Conservation (phyloP, 2,113 vertebrate species). For the Rhinoptilus africanus region DNA sequence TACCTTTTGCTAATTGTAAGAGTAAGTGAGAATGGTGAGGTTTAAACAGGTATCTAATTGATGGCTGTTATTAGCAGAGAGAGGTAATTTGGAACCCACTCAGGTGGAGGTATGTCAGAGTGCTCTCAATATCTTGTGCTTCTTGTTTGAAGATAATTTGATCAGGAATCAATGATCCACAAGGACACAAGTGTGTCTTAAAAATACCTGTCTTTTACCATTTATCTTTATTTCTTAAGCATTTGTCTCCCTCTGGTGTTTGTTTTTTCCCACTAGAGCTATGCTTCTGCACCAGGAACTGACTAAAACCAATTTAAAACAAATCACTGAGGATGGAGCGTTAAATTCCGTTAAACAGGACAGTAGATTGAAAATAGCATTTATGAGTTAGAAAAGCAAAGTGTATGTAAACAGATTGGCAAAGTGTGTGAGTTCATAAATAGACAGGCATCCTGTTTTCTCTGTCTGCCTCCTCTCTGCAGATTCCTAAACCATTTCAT, state of each 20-base stretch:
- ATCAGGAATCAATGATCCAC: not conserved
- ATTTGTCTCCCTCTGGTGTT: slow-evolving; percentile 59
- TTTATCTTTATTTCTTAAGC: not conserved
- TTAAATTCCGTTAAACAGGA: not conserved
- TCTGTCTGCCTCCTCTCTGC: not conserved
- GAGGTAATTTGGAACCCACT: not conserved
- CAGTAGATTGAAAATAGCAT: not conserved
- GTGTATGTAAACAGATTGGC: not conserved
- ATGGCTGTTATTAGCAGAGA: not conserved
- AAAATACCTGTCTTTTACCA: not conserved
- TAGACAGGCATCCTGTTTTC: not conserved
- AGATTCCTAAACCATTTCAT: not conserved
- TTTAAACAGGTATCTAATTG: not conserved
- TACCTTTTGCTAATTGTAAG: not conserved
- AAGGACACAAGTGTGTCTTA: not conserved
- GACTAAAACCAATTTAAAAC: not conserved
- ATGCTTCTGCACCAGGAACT: not conserved
- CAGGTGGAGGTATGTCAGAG: not conserved
- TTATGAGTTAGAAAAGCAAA: not conserved
- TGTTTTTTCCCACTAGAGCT: not conserved
- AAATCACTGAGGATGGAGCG: not conserved
- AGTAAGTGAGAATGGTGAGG: not conserved
- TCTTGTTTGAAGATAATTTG: not conserved
- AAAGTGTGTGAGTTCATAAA: not conserved
- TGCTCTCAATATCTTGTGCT: not conserved